Evolutionary conservation across 2,888 invertebrate species (phyloP).

Genomic region (Sisyra terminalis): DNA sequence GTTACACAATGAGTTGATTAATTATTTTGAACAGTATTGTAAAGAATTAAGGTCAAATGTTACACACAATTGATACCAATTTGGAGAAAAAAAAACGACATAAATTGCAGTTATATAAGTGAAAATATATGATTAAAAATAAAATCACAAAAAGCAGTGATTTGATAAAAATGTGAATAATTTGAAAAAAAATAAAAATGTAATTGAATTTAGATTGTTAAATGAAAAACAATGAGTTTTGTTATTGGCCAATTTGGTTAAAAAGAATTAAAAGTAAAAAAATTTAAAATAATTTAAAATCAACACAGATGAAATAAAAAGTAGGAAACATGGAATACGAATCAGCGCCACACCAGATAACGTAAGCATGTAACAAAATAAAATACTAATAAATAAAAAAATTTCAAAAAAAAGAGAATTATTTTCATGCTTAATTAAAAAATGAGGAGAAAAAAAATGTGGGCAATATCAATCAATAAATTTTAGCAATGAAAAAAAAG

Average conservation of each 20-base stretch:
- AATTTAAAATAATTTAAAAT: background rate
- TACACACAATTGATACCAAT: conserved; percentile 16
- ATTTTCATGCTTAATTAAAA: background rate
- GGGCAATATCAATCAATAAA: background rate
- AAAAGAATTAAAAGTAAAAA: background rate
- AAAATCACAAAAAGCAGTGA: conserved; percentile 3
- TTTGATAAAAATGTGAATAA: background rate
- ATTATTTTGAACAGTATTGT: conserved; percentile 10
- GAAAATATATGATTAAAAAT: conserved; percentile 7
- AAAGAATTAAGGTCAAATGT: conserved; percentile 12
- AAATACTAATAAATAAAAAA: conserved; percentile 18
- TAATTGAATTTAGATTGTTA: background rate
- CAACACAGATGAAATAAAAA: background rate
- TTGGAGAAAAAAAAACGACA: conserved; percentile 16
- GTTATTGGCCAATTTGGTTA: conserved; percentile 1
- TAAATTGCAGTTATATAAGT: conserved; percentile 10
- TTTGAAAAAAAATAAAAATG: background rate
- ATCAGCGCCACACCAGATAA: conserved; percentile 16
- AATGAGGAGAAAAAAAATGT: background rate
- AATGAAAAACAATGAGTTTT: background rate
- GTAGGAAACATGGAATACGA: conserved; percentile 8
- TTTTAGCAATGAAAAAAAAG: conserved; percentile 1
- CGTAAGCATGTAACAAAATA: conserved; percentile 29
- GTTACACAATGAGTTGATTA: conserved; percentile 10
- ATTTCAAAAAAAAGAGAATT: conserved; percentile 2